Evolutionary conservation across 1,140 invertebrate species (phyloP).

Genomic region (Pseudomyrmex pallidus): DNA sequence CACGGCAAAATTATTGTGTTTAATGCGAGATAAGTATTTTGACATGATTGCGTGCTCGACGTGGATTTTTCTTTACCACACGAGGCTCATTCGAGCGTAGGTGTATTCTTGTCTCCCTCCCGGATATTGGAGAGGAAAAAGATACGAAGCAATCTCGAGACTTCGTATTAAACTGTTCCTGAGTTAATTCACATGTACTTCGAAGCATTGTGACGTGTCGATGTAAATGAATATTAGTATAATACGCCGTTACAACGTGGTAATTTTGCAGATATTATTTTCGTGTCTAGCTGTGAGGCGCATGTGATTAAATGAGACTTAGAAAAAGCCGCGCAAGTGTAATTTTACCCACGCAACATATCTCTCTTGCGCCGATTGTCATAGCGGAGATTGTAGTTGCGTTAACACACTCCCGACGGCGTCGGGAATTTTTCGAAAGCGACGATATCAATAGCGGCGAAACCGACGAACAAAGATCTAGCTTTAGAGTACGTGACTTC

Average conservation of each 20-base stretch:
- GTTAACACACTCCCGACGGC: constrained; percentile 18
- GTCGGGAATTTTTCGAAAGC: constrained; percentile 29
- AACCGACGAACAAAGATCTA: constrained; percentile 54
- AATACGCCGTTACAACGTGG: constrained; percentile 39
- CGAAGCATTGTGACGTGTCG: constrained; percentile 5
- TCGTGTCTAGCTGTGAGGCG: constrained; percentile 13
- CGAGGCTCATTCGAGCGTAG: constrained; percentile 22
- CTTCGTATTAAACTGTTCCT: constrained; percentile 11
- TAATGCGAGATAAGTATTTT: constrained; percentile 2
- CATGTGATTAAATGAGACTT: constrained; percentile 30
- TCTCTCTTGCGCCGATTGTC: constrained; percentile 26
- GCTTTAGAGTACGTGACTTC: constrained; percentile 66
- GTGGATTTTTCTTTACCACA: background rate
- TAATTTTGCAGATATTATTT: constrained; percentile 35
- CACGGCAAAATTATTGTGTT: constrained; percentile 1
- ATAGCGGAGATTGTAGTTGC: constrained; percentile 19
- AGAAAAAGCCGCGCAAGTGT: constrained; percentile 5
- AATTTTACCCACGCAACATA: constrained; percentile 46
- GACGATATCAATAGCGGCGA: constrained; percentile 27
- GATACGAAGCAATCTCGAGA: constrained; percentile 31
- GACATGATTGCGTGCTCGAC: background rate
- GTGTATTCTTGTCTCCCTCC: constrained; percentile 12
- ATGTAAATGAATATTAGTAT: constrained; percentile 59
- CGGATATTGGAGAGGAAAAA: constrained; percentile 22
- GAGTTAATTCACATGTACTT: constrained; percentile 53